These are phyloP conservation scores for Pardosa pseudoannulata DNA, from an alignment of 2,888 invertebrate genomes.

Conservation along the genomic window DNA sequence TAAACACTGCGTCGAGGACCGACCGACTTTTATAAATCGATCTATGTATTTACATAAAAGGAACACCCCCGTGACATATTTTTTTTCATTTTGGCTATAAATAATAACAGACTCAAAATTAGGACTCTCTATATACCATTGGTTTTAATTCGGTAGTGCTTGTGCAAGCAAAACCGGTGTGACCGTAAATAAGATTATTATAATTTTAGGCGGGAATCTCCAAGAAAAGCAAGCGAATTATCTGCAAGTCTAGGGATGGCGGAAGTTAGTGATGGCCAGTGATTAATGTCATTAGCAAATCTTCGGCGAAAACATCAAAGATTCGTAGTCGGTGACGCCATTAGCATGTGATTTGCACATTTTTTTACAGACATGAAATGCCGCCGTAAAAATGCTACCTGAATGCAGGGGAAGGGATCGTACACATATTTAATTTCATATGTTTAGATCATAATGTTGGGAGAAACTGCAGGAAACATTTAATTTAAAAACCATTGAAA, in stretches of 20 bases:
- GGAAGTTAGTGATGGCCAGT: background rate
- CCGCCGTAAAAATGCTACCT: background rate
- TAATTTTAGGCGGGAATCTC: background rate
- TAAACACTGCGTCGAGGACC: no score
- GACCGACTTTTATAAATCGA: no score
- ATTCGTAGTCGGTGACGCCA: background rate
- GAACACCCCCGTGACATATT: no score
- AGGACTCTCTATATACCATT: no score
- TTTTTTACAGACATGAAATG: background rate
- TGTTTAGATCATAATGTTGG: no score
- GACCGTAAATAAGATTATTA: background rate
- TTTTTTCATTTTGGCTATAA: no score
- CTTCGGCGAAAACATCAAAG: background rate
- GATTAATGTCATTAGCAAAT: constrained; percentile 15
- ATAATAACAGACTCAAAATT: no score
- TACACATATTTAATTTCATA: no score
- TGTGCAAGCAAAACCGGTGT: background rate
- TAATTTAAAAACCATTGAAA: no score
- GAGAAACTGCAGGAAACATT: no score
- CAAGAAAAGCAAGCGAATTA: background rate
- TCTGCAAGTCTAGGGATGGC: background rate
- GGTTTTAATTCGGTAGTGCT: background rate
- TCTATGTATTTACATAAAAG: no score
- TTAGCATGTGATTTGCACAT: constrained; percentile 1
- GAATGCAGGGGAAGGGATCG: background rate